A percentile compares a stretch with the other conserved stretches of the same genome.
Evolutionary conservation across 2,888 invertebrate genomes (phyloP).

Genomic region (Phrixothrix hirtus): DNA sequence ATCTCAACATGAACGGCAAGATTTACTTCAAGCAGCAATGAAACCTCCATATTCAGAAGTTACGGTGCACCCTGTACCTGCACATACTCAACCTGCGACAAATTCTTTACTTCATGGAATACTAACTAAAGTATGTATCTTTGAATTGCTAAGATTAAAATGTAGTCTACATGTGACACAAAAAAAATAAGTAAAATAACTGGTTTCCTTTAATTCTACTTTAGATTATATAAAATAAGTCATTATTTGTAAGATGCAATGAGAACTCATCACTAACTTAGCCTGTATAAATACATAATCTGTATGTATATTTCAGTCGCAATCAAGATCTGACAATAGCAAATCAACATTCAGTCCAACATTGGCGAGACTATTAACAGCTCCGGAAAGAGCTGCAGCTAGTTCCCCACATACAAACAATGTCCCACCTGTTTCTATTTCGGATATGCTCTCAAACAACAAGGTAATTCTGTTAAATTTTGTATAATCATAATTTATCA

Average conservation of each 20-base stretch:
- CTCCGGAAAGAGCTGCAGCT: constrained; percentile 52
- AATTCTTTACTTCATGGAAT: constrained; percentile 76
- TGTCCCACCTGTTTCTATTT: constrained; percentile 49
- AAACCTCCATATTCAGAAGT: constrained; percentile 76
- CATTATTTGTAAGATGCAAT: too few species aligned
- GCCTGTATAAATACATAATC: too few species aligned
- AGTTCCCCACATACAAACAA: constrained; percentile 27
- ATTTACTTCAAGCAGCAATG: constrained; percentile 48
- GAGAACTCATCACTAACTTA: too few species aligned
- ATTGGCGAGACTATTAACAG: constrained; percentile 77
- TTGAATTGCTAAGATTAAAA: too few species aligned
- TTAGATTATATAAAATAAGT: too few species aligned
- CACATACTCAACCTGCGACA: constrained; percentile 57
- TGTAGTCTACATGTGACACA: too few species aligned
- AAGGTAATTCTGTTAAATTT: constrained; percentile 44
- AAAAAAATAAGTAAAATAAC: too few species aligned
- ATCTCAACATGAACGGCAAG: constrained; percentile 59
- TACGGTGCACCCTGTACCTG: constrained; percentile 72
- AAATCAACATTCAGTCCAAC: constrained; percentile 77
- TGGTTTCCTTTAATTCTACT: too few species aligned
- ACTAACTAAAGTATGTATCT: constrained; percentile 66
- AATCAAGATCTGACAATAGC: constrained; percentile 44
- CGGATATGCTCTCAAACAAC: constrained; percentile 53
- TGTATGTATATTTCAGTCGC: constrained; percentile 48
- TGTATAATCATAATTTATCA: background rate